These are phyloP conservation scores for Pseudochirops corinnae DNA, from an alignment of 2,797 vertebrate genomes.

Conservation along the genomic window DNA sequence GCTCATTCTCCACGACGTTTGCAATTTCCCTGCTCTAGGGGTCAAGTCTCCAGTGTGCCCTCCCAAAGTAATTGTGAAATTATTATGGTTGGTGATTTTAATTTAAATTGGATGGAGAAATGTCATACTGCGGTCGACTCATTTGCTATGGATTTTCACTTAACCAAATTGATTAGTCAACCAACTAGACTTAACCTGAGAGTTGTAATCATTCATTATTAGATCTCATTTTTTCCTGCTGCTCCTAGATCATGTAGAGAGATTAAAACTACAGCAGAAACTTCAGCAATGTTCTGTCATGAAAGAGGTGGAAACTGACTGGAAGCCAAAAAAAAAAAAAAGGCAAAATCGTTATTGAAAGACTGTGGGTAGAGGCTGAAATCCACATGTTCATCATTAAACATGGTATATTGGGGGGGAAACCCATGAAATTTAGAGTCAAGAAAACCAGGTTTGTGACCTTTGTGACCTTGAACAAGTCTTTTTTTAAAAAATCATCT, in stretches of 20 bases:
- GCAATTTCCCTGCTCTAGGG: slow-evolving; percentile 84
- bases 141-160: slow-evolving; percentile 91
- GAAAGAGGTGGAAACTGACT: background rate
- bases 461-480: background rate
- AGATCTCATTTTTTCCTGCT: slow-evolving; percentile 86
- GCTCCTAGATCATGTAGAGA: slow-evolving; percentile 77
- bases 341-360: background rate
- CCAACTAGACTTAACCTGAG: slow-evolving; percentile 89
- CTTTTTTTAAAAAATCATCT: background rate
- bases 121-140: slow-evolving; percentile 87
- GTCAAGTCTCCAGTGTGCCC: slow-evolving; percentile 86
- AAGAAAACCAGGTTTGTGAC: background rate
- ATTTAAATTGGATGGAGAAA: slow-evolving; percentile 90
- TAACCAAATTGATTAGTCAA: slow-evolving; percentile 92
- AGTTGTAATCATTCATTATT: slow-evolving; percentile 90
- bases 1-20: slow-evolving; percentile 79
- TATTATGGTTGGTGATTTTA: slow-evolving; percentile 89
- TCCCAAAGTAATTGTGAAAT: slow-evolving; percentile 86
- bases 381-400: background rate
- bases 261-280: slow-evolving; percentile 81
- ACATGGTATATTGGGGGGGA: background rate
- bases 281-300: slow-evolving; percentile 15
- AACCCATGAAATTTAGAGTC: background rate
- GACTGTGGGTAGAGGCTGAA: background rate
- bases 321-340: slow-evolving; percentile 9